A percentile compares a stretch with the other conserved stretches of the same genome.
Evolutionary conservation across 2,888 invertebrate species (phyloP).

Genomic region (Pachliopta kotzebuea): DNA sequence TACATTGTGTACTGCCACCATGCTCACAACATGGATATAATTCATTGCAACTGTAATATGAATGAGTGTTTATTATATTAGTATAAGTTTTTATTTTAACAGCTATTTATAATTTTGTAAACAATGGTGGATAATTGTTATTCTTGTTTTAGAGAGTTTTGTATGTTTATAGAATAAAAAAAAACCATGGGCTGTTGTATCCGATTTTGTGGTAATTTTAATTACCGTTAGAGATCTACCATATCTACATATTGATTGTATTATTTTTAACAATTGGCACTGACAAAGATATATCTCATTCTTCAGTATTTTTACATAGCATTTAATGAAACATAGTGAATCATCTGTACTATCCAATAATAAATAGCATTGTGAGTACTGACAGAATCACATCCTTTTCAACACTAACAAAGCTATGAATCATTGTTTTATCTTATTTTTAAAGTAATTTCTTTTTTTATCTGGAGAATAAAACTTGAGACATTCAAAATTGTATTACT

Average conservation of each 20-base stretch:
- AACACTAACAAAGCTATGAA: slow-evolving; percentile 13
- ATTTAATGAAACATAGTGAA: slow-evolving; percentile 13
- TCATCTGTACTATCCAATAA: slow-evolving; percentile 18
- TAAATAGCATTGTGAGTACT: slow-evolving; percentile 9
- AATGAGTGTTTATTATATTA: slow-evolving; percentile 50
- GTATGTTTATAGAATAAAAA: slow-evolving; percentile 53
- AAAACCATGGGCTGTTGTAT: slow-evolving; percentile 39
- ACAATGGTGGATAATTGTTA: slow-evolving; percentile 55
- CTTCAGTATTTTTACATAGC: slow-evolving; percentile 2
- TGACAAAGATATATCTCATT: neutral
- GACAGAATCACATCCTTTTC: slow-evolving; percentile 15
- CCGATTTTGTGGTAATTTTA: slow-evolving; percentile 36
- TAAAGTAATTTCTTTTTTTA: slow-evolving; percentile 17
- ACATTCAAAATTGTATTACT: slow-evolving; percentile 11
- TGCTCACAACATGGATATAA: slow-evolving; percentile 31
- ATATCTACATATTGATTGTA: slow-evolving; percentile 33
- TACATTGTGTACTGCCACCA: slow-evolving; percentile 35
- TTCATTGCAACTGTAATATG: slow-evolving; percentile 40
- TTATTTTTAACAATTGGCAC: slow-evolving; percentile 7
- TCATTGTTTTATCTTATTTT: slow-evolving; percentile 21
- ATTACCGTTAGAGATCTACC: slow-evolving; percentile 39
- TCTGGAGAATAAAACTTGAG: slow-evolving; percentile 13
- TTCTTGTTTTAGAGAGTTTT: slow-evolving; percentile 72
- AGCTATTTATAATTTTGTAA: slow-evolving; percentile 52
- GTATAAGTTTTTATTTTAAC: slow-evolving; percentile 65